Evolutionary conservation across 2,797 vertebrate species (phyloP).

Genomic region (Podargus strigoides): DNA sequence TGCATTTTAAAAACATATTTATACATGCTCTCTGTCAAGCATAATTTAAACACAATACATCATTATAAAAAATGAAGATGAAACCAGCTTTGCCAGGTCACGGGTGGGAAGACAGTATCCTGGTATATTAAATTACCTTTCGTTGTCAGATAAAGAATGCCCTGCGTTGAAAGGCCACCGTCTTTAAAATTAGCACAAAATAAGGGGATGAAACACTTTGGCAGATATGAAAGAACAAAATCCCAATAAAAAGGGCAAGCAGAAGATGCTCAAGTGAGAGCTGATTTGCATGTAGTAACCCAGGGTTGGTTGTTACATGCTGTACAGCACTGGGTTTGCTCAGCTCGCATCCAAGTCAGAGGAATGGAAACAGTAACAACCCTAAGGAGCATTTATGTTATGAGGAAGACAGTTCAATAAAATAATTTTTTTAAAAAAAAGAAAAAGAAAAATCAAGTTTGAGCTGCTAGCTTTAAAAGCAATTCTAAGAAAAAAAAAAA

Average conservation of each 20-base stretch:
- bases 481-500: not conserved
- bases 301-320: not conserved
- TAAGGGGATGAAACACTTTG: not conserved
- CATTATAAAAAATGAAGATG: not conserved
- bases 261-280: not conserved
- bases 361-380: not conserved
- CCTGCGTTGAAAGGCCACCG: not conserved
- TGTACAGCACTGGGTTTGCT: not conserved
- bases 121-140: not conserved
- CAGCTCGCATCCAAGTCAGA: not conserved
- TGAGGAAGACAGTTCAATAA: not conserved
- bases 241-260: not conserved
- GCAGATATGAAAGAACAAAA: not conserved
- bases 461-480: not conserved
- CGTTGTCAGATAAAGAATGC: not conserved
- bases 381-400: not conserved
- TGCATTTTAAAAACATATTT: conserved; percentile 4
- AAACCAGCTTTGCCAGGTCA: not conserved
- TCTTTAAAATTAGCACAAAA: not conserved
- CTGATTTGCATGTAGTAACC: not conserved
- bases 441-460: not conserved
- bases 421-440: not conserved
- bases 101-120: not conserved
- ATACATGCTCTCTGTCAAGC: conserved; percentile 10
- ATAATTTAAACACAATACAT: not conserved